phyloP scores from a whole-genome alignment of 2,113 vertebrate genomes.

The Sander lucioperca region DNA sequence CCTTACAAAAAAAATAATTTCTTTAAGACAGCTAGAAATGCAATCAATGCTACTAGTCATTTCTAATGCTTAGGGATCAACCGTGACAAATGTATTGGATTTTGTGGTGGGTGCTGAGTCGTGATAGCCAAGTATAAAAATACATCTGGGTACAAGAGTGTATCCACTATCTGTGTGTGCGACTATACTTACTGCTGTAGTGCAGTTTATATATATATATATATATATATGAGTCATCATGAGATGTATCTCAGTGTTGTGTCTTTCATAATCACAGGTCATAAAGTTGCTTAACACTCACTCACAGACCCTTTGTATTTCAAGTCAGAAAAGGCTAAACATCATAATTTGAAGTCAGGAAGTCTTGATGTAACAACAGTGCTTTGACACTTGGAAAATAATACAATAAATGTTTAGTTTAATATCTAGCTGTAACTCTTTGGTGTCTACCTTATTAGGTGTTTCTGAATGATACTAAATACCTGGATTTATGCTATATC shows the following conservation, averaged over 20 bases:
- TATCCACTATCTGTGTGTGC: constrained; percentile 39
- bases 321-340: constrained; percentile 11
- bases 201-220: constrained; percentile 12
- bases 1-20: not conserved
- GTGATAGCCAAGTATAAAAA: constrained; percentile 65
- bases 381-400: constrained; percentile 24
- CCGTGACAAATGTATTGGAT: constrained; percentile 24
- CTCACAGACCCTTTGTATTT: constrained; percentile 8
- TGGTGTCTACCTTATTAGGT: constrained; percentile 44
- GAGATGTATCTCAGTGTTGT: constrained; percentile 36
- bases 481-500: constrained; percentile 12
- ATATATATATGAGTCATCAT: constrained; percentile 55
- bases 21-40: constrained; percentile 13
- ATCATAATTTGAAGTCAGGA: constrained; percentile 3
- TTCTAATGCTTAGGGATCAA: constrained; percentile 27
- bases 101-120: constrained; percentile 57
- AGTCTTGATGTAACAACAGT: constrained; percentile 20
- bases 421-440: constrained; percentile 38
- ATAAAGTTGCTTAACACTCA: constrained; percentile 36
- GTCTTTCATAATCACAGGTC: constrained; percentile 54
- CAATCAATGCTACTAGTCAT: constrained; percentile 1
- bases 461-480: constrained; percentile 37
- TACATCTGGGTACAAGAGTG: constrained; percentile 51
- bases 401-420: constrained; percentile 46
- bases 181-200: constrained; percentile 40